Conservation (phyloP, 2,113 vertebrate genomes). For the Talpa occidentalis region DNA sequence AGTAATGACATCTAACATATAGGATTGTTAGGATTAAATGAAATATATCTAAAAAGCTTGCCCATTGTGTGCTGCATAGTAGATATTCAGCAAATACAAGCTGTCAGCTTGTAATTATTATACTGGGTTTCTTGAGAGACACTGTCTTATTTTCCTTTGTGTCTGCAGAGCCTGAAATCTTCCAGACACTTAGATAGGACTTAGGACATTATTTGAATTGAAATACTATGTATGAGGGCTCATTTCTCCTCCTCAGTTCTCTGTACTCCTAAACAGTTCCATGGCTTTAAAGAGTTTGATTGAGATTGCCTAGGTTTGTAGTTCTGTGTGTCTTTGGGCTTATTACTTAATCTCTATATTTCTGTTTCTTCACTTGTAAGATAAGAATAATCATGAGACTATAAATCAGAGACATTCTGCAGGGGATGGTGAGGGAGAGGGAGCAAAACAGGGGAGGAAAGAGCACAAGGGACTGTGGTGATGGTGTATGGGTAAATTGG, state of each 20-base stretch:
- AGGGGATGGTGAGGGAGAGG: no score
- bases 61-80: neutral
- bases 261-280: neutral
- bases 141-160: neutral
- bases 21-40: neutral
- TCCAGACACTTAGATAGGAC: neutral
- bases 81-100: conserved; percentile 26
- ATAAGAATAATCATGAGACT: neutral
- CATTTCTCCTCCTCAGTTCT: neutral
- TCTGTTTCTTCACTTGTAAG: conserved; percentile 54
- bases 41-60: conserved; percentile 26
- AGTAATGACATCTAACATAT: neutral
- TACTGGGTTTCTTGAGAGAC: neutral
- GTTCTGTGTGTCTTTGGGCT: neutral
- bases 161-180: conserved; percentile 20
- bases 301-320: neutral
- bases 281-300: conserved; percentile 50
- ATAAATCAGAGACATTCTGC: neutral
- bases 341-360: conserved; percentile 40
- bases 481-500: no score
- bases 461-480: no score
- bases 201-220: conserved; percentile 18
- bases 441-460: no score
- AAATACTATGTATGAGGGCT: neutral
- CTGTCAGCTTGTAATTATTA: neutral